phyloP scores from a whole-genome alignment of 2,888 invertebrate genomes.

The Hirtodrosophila cameraria region DNA sequence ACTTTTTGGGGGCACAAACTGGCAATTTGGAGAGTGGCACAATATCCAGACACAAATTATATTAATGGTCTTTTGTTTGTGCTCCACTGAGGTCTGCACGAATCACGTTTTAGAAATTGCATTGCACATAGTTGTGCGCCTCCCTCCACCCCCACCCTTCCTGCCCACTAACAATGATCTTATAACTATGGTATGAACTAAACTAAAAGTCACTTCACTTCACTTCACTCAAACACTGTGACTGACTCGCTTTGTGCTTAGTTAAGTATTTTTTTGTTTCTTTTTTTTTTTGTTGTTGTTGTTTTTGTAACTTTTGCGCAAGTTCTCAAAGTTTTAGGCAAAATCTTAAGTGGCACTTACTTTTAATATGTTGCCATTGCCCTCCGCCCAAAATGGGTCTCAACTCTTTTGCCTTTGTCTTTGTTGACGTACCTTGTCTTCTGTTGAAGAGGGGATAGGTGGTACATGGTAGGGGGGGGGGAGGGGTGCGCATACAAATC shows the following conservation, averaged over 20 bases:
- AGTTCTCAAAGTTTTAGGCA: constrained; percentile 54
- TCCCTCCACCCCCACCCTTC: not conserved
- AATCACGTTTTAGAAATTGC: constrained; percentile 81
- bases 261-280: not conserved
- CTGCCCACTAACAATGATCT: constrained; percentile 40
- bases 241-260: constrained; percentile 32
- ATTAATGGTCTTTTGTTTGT: constrained; percentile 77
- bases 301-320: constrained; percentile 56
- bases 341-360: constrained; percentile 73
- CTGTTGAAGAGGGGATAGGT: not conserved
- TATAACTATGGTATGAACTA: constrained; percentile 33
- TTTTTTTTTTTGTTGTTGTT: constrained; percentile 11
- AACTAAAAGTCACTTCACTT: constrained; percentile 40
- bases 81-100: constrained; percentile 57
- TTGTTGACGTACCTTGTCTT: too few species aligned
- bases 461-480: too few species aligned
- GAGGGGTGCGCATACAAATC: constrained; percentile 46
- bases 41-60: constrained; percentile 77
- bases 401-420: not conserved
- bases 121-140: constrained; percentile 57
- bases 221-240: constrained; percentile 49
- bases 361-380: constrained; percentile 74
- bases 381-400: constrained; percentile 72
- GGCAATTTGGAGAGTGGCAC: constrained; percentile 62
- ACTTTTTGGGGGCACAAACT: constrained; percentile 24